These are phyloP conservation scores for Drosophila quadrilineata DNA, from an alignment of 1,140 invertebrate genomes.

Conservation along the genomic window DNA sequence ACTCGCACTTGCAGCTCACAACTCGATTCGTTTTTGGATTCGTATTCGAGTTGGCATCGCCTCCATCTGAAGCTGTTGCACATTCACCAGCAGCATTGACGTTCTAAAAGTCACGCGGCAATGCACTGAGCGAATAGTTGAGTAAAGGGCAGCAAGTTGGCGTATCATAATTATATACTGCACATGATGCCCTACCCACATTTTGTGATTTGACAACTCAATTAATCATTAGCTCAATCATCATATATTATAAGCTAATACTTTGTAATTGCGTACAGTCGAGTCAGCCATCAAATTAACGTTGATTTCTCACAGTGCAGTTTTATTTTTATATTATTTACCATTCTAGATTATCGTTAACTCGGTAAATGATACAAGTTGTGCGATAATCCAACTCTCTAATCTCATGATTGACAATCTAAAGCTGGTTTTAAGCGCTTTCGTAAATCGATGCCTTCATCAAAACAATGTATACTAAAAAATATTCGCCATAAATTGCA, in stretches of 20 bases:
- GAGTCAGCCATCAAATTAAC: no score
- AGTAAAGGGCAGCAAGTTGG: conserved; percentile 7
- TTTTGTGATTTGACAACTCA: no score
- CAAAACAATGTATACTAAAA: no score
- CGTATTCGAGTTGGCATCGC: conserved; percentile 9
- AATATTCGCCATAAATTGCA: no score
- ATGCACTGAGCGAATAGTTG: conserved; percentile 31
- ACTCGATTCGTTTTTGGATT: conserved; percentile 10
- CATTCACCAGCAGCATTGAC: conserved; percentile 47
- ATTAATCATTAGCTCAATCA: no score
- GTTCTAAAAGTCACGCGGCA: conserved; percentile 59
- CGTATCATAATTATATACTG: not conserved
- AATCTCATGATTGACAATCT: not conserved
- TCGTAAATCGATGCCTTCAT: no score
- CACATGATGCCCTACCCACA: no score
- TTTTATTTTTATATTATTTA: not conserved
- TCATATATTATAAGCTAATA: no score
- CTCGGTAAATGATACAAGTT: not conserved
- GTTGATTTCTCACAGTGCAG: not conserved
- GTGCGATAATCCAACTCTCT: not conserved
- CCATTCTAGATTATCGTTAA: conserved; percentile 8
- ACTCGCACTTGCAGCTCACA: conserved; percentile 41
- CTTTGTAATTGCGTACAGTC: no score
- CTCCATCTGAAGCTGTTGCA: conserved; percentile 34
- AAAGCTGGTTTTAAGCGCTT: not conserved